Percentiles rank a stretch among this genome's conserved stretches.
Conservation (phyloP, 2,888 invertebrate species). For the Microctonus brassicae region DNA sequence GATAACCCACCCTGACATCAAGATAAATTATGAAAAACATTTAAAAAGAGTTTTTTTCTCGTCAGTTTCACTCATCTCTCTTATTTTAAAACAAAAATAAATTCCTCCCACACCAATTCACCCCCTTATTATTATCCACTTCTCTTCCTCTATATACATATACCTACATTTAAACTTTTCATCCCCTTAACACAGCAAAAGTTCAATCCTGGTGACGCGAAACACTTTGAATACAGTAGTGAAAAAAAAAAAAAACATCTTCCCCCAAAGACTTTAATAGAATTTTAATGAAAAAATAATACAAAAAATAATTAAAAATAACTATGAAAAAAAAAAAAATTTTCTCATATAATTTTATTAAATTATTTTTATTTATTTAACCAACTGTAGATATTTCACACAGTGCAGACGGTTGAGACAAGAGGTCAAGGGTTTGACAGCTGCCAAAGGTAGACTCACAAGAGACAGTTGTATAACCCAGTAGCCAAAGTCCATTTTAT, state of each 20-base stretch:
- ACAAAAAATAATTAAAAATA: background rate
- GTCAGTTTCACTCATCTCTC: background rate
- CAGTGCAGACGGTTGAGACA: background rate
- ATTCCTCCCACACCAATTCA: background rate
- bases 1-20: constrained; percentile 46
- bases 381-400: too few species aligned
- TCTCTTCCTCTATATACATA: background rate
- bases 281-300: background rate
- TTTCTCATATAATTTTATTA: too few species aligned
- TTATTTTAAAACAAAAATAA: constrained; percentile 7
- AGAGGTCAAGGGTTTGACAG: constrained; percentile 63
- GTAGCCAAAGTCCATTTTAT: constrained; percentile 1
- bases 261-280: background rate
- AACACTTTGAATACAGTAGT: too few species aligned
- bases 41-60: constrained; percentile 23
- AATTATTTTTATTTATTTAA: too few species aligned
- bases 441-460: constrained; percentile 43
- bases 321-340: too few species aligned
- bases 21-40: constrained; percentile 60
- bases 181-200: background rate
- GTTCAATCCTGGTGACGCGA: too few species aligned
- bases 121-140: background rate
- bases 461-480: background rate
- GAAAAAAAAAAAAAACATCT: constrained; percentile 44
- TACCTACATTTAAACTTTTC: background rate